Percentiles rank a stretch among this genome's conserved stretches.
Conservation (phyloP, 2,113 vertebrate species). For the Tenebrosternarchus preto region DNA sequence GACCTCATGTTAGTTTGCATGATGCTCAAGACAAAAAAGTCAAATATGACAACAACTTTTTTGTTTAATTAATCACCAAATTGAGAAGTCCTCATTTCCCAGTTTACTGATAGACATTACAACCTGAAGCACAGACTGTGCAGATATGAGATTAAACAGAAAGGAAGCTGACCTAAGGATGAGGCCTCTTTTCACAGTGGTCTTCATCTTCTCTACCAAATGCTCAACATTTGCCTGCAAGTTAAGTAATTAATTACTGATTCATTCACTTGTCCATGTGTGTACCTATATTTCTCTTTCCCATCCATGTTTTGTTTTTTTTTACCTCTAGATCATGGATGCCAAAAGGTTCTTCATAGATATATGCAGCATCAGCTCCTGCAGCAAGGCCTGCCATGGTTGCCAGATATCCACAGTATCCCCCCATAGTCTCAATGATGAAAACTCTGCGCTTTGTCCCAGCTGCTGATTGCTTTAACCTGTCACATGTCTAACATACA, state of each 20-base stretch:
- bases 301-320: neutral
- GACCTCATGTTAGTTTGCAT: neutral
- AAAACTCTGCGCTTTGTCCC: conserved; percentile 94
- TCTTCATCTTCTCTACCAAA: conserved; percentile 92
- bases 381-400: conserved; percentile 90
- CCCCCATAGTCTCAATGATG: conserved; percentile 94
- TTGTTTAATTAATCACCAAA: no score
- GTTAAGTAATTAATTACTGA: neutral
- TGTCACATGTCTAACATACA: conserved; percentile 87
- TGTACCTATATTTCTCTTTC: no score
- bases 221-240: conserved; percentile 85
- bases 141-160: neutral
- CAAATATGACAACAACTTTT: neutral
- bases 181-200: conserved; percentile 90
- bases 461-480: conserved; percentile 93
- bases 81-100: no score
- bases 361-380: conserved; percentile 89
- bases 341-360: conserved; percentile 86
- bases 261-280: neutral
- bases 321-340: conserved; percentile 88
- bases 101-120: neutral
- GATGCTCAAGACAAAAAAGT: neutral
- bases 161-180: conserved; percentile 78
- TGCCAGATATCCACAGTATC: conserved; percentile 92
- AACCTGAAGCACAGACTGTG: neutral